Evolutionary conservation across 2,113 vertebrate genomes (phyloP), one percentile per base, ranked within the genome.

Genomic region (Turdus rufiventris): DNA sequence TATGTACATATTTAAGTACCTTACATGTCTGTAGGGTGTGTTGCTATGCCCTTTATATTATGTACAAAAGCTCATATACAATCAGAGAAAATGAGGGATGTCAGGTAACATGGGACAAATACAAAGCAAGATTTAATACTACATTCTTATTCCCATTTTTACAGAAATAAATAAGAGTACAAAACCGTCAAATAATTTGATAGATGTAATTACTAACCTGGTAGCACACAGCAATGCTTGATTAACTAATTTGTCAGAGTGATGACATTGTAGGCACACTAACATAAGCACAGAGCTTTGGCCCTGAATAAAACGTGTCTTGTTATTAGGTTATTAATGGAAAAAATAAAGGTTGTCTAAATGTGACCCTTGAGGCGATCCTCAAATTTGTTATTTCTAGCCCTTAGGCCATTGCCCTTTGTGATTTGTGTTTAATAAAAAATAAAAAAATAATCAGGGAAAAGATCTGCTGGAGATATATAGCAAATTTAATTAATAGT

Each of bases 291-390:
- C 48, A 75, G 76, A 91, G 34, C 71, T 94, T 95, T 88, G 68
- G 42, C 71, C n/a, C 12, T 48, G 38, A 70, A 74, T 89, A 73
- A 33, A 31, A 33, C 42, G 93, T 91, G 75, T 77, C 20, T 47
- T 57, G 31, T 84, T 74, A 77, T 88, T 83, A 94, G 53, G 36
- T 87, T 90, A 87, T 91, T 95, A 96, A 95, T 57, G 48, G n/a
- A 34, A 76, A 91, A 96, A 91, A 60, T 31, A 95, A 91, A 86
- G 36, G 16, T 51, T 77, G n/a, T 73, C 31, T 48, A 45, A 88
- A 88, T 26, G 43, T 40, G 78, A 81, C 31, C 70, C 85, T 80
- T 60, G 36, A 87, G 26, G 53, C 70, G 73, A 93, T 81, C 67
- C 29, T 85, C 26, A 92, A 10, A 66, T 89, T 96, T 87, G 63